These are phyloP conservation scores for Psilopsiagon aurifrons DNA, from an alignment of 2,113 vertebrate species.

Conservation along the genomic window DNA sequence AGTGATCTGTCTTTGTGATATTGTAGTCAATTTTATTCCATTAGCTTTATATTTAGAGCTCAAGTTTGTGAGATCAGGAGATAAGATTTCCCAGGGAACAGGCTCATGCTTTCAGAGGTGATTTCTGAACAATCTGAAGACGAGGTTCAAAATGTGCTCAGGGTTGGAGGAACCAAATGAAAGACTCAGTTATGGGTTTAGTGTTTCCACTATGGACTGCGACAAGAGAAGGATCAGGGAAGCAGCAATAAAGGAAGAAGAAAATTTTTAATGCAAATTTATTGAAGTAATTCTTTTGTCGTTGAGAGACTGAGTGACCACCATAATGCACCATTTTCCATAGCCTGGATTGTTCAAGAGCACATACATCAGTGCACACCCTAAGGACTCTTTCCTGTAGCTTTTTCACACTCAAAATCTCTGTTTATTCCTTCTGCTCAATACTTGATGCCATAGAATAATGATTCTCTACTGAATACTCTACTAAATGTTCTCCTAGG, in stretches of 20 bases:
- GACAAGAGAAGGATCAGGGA: background rate
- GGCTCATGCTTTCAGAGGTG: background rate
- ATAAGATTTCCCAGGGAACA: background rate
- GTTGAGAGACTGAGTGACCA: background rate
- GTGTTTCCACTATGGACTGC: background rate
- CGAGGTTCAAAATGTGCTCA: background rate
- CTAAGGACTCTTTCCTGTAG: background rate
- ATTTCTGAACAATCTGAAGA: background rate
- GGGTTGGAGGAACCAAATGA: background rate
- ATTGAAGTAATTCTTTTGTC: background rate
- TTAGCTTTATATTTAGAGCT: background rate
- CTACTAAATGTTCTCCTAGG: constrained; percentile 69
- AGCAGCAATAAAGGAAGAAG: background rate
- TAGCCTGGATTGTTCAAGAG: background rate
- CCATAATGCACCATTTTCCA: background rate
- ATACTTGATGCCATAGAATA: background rate
- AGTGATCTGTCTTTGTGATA: background rate
- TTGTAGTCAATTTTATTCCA: background rate
- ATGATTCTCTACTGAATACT: background rate
- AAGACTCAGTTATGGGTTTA: background rate
- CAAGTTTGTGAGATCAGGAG: background rate
- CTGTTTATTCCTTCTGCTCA: background rate
- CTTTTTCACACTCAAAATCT: background rate
- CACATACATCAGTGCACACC: background rate
- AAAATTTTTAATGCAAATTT: background rate